Evolutionary conservation across 1,140 invertebrate species (phyloP), one percentile per base, ranked within the genome.

Genomic region (Nasonia vitripennis): DNA sequence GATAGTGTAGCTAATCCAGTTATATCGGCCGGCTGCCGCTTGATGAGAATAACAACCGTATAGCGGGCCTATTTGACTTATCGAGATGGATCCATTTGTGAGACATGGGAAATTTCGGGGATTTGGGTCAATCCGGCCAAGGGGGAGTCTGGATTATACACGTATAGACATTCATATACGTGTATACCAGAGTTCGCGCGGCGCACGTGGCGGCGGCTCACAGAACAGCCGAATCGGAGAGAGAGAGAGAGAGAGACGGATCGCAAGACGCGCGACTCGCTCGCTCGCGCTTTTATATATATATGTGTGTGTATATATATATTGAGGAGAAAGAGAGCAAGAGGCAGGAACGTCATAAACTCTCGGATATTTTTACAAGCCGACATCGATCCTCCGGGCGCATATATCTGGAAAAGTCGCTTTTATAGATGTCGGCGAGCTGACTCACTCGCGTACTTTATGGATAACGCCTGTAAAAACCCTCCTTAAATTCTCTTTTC

Each of bases 351-450:
- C n/a, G 55, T 41, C 34, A 68, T 79, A 41, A 79, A 41, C 34
- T 79, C 34, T 79, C 9, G 78, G 62, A 41, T 68, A 79, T 79
- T 68, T 79, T 79, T 79, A 51, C 31, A n/a, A 68, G 34, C 34
- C 17, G 14, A 12, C 78, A 68, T 68, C 78, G 78, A 68, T 68
- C 37, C 27, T 23, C 31, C 62, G 27, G 27, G 37, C 37, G 75
- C 34, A 27, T 20, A 74, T 73, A 27, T 34, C 17, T 48, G 9
- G 17, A 17, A 51, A 14, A 14, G 9, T 14, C 14, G 48, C 48
- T 51, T 51, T 51, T 51, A 51, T 17, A 17, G 48, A 51, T 12
- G 12, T 12, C 48, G 68, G 7, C 68, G 27, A 27, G 10, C 68
- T n/a, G n/a, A 11, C n/a, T 71, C 68, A n/a, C 3, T 71, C 68